Evolutionary conservation across 2,888 invertebrate species (phyloP), one percentile per base, ranked within the genome.

Genomic region (Macrosoma leucophasiata): DNA sequence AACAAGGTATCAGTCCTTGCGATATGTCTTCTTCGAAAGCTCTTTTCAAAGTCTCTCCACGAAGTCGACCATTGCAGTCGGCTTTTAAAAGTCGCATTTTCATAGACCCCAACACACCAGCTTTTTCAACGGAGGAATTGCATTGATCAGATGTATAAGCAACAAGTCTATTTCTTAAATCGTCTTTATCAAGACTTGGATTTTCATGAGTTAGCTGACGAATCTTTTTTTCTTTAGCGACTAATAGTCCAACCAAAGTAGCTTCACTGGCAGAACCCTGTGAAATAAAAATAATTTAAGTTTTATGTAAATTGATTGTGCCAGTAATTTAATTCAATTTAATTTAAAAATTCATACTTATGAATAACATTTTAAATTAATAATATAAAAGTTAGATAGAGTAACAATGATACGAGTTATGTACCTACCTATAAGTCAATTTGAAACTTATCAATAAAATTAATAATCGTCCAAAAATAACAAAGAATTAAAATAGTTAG

Each of bases 251-350:
- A 3, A 97, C 90, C 3, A 96, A 70, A 0, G 95, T 94, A 0
- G 95, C 88, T 77, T 97, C 97, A 63, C 95, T 96, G 2, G 96
- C 97, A 0, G 96, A 95, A 28, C 94, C 92, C 90, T 93, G 68
- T 27, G 77, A 73, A 46, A 33, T 36, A 30, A 21, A 37, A 17
- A 17, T 5, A 17, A 17, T n/a, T n/a, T n/a, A n/a, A n/a, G n/a
- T n/a, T n/a, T n/a, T n/a, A n/a, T n/a, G n/a, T n/a, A n/a, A n/a
- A n/a, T n/a, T n/a, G n/a, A n/a, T n/a, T n/a, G n/a, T n/a, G n/a
- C n/a, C n/a, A n/a, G n/a, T n/a, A n/a, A n/a, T n/a, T n/a, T n/a
- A n/a, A n/a, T n/a, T n/a, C n/a, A n/a, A n/a, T n/a, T n/a, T n/a
- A n/a, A n/a, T n/a, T n/a, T n/a, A n/a, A n/a, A n/a, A n/a, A n/a